Base-by-base conservation (phyloP, 2,888 invertebrate genomes). In the Arge pagana region DNA sequence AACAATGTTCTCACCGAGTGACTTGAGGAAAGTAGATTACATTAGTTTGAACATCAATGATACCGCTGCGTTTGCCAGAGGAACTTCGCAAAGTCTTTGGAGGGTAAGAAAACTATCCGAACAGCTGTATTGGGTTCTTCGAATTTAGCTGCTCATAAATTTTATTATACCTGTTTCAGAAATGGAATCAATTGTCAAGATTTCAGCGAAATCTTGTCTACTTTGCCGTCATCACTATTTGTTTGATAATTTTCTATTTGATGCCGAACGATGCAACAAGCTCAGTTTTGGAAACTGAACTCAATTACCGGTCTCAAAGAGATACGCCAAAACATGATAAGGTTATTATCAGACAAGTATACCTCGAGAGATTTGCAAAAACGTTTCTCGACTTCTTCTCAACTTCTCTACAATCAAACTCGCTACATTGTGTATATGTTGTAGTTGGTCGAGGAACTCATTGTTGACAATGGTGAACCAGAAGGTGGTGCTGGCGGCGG, bases 171-270 rank as follows among this genome's bases (percentile, higher is more conserved):
- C 56, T 53, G 61, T 85, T 84, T 49, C 77, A 93, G 93, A 83
- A 85, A 79, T 93, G 93, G 93, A 92, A 93, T 75, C 88, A 88
- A 62, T 78, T 93, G 51, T 92, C 93, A 13, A 83, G 92, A 63
- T 84, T 92, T 67, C 93, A 93, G 73, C 83, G 89, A 59, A 90
- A 89, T 67, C 79, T 91, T 61, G 81, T 88, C 43, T 87, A 89
- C 67, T 84, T 88, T 62, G 67, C 83, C 53, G 59, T 84, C 54
- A 72, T 82, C 54, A 79, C 85, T 40, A 69, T 85, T 56, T 73
- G 82, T 57, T 76, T 85, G 57, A 83, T 84, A 43, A 72, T 85
- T 56, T 75, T 87, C 61, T 83, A 85, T 63, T 79, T 85, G 63
- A 72, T 86, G 52, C 84, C 83, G 60, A 74, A 77, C n/a, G 74